Percentiles rank a stretch among this genome's conserved stretches.
phyloP scores from a whole-genome alignment of 2,797 vertebrate genomes.

The Trachurus trachurus region DNA sequence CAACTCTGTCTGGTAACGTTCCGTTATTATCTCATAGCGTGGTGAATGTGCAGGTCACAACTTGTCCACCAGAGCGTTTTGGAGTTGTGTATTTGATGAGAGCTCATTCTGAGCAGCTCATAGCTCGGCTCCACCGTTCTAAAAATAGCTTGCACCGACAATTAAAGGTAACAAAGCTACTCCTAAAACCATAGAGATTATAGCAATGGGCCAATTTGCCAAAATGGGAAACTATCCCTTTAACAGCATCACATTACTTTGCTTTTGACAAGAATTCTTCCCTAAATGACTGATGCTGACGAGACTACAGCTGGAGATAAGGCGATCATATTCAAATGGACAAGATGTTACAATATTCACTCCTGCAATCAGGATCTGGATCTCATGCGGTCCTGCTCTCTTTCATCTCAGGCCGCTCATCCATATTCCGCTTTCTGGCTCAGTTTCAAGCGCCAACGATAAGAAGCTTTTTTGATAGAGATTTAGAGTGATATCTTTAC shows the following conservation, averaged over 20 bases:
- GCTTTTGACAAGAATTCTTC: not conserved
- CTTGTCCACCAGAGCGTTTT: no score
- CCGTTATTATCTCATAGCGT: no score
- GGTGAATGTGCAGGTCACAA: no score
- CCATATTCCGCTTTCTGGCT: conserved; percentile 42
- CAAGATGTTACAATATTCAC: conserved; percentile 6
- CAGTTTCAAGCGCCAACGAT: conserved; percentile 43
- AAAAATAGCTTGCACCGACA: no score
- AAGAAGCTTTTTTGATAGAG: conserved; percentile 47
- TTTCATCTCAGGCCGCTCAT: conserved; percentile 50
- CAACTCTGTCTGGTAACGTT: no score
- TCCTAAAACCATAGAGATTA: no score
- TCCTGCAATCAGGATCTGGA: conserved; percentile 47
- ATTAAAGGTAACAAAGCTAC: no score
- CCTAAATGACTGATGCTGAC: not conserved
- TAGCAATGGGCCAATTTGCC: no score
- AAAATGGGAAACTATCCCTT: no score
- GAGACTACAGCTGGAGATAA: not conserved
- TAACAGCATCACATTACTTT: not conserved
- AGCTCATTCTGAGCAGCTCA: no score
- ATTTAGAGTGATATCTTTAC: conserved; percentile 43
- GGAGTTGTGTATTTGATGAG: no score
- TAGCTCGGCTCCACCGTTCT: no score
- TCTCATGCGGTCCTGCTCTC: conserved; percentile 20
- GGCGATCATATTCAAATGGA: conserved; percentile 37